Evolutionary conservation across 2,888 invertebrate species (phyloP).

Genomic region (Ectropis crepuscularia): DNA sequence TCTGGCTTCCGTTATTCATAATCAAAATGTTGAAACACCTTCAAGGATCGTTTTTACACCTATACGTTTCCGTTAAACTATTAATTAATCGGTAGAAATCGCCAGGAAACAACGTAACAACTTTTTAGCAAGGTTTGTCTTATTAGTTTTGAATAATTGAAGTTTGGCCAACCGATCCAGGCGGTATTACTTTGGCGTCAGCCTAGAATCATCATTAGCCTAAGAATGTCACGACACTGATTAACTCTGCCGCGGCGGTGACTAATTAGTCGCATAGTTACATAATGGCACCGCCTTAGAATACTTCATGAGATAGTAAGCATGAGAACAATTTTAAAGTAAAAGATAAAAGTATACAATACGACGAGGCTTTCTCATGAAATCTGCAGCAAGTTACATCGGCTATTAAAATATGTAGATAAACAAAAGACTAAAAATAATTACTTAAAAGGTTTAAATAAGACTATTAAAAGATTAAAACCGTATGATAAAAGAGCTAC

Average conservation of each 20-base stretch:
- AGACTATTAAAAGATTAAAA: no score
- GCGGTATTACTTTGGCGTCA: constrained; percentile 1
- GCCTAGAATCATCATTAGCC: constrained; percentile 15
- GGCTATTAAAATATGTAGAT: neutral
- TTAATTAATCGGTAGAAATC: constrained; percentile 8
- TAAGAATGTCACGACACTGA: constrained; percentile 26
- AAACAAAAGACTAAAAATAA: neutral
- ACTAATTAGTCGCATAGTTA: constrained; percentile 8
- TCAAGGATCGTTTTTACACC: neutral
- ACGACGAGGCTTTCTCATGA: neutral
- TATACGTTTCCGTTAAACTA: constrained; percentile 6
- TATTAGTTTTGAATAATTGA: constrained; percentile 9
- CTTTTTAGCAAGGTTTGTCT: constrained; percentile 14
- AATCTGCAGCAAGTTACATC: neutral
- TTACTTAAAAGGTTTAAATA: neutral
- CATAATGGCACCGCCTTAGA: neutral
- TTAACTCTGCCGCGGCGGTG: neutral
- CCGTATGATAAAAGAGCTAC: no score
- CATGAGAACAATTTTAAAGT: neutral
- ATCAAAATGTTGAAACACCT: constrained; percentile 9
- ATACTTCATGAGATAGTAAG: neutral
- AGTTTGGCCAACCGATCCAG: constrained; percentile 6
- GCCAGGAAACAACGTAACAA: constrained; percentile 3
- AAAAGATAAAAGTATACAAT: neutral
- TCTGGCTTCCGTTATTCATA: constrained; percentile 5